phyloP scores from a whole-genome alignment of 2,888 invertebrate genomes.

The Griposia aprilina region DNA sequence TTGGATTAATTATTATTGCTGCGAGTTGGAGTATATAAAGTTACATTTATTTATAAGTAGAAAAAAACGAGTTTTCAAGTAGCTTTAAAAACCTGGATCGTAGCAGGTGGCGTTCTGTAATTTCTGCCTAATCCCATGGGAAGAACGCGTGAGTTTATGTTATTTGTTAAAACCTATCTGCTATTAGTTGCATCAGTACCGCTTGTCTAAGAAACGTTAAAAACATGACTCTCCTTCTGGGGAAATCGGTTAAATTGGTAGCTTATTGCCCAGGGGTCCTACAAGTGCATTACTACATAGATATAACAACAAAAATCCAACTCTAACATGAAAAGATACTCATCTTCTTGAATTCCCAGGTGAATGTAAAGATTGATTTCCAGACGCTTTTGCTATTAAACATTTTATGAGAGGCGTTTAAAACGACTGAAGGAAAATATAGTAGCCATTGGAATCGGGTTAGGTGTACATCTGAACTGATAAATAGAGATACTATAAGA shows the following conservation, averaged over 20 bases:
- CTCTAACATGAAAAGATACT: neutral
- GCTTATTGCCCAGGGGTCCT: neutral
- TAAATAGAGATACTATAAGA: neutral
- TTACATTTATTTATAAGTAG: slow-evolving; percentile 38
- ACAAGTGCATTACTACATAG: neutral
- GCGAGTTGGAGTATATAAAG: slow-evolving; percentile 36
- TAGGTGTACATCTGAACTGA: neutral
- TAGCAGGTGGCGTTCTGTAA: too few species aligned
- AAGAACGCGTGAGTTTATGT: too few species aligned
- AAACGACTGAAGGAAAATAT: neutral
- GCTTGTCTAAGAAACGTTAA: neutral
- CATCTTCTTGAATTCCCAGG: slow-evolving; percentile 15
- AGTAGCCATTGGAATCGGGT: neutral
- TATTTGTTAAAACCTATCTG: neutral
- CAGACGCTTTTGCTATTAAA: slow-evolving; percentile 29
- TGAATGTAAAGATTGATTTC: neutral
- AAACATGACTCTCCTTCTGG: neutral
- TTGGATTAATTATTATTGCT: slow-evolving; percentile 40
- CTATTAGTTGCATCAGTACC: neutral
- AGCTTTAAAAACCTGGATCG: neutral
- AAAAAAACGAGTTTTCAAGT: slow-evolving; percentile 50
- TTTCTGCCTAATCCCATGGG: too few species aligned
- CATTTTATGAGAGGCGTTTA: slow-evolving; percentile 26
- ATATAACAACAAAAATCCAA: slow-evolving; percentile 25
- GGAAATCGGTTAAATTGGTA: neutral